Conservation (phyloP, 2,113 vertebrate genomes). For the Oryzias melastigma region DNA sequence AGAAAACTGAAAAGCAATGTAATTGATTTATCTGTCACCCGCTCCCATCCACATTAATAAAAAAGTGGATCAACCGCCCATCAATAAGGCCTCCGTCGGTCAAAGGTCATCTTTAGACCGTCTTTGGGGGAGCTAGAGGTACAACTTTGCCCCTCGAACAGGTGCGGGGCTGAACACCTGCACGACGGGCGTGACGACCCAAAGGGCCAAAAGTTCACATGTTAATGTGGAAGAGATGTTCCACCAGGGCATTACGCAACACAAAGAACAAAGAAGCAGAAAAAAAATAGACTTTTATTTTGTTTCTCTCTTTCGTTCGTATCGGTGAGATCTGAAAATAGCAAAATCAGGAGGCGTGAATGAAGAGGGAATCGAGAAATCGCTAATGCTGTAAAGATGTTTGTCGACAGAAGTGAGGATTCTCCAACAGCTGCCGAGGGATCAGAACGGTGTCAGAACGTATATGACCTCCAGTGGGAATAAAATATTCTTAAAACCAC, state of each 20-base stretch:
- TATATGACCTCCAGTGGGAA: constrained; percentile 75
- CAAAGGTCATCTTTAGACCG: background rate
- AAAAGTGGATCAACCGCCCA: too few species aligned
- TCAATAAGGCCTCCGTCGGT: background rate
- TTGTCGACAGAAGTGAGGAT: constrained; percentile 77
- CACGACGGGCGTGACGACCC: constrained; percentile 33
- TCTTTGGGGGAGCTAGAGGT: background rate
- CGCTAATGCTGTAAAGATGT: constrained; percentile 89
- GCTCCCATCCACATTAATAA: too few species aligned
- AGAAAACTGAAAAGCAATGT: too few species aligned
- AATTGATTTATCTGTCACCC: background rate
- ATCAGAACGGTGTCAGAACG: constrained; percentile 78
- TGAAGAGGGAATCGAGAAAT: constrained; percentile 59
- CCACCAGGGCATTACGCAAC: background rate
- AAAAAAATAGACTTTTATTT: constrained; percentile 42
- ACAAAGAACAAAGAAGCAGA: background rate
- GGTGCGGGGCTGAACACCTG: constrained; percentile 62
- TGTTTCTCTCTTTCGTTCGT: constrained; percentile 69
- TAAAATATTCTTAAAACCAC: constrained; percentile 33
- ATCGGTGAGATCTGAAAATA: constrained; percentile 73
- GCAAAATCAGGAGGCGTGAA: constrained; percentile 87
- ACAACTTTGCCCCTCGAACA: constrained; percentile 35
- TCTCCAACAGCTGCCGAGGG: constrained; percentile 75
- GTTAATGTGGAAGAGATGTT: constrained; percentile 25
- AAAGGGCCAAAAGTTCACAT: constrained; percentile 47